phyloP scores from a whole-genome alignment of 2,113 vertebrate genomes.

The Petrocephalus microphthalmus region DNA sequence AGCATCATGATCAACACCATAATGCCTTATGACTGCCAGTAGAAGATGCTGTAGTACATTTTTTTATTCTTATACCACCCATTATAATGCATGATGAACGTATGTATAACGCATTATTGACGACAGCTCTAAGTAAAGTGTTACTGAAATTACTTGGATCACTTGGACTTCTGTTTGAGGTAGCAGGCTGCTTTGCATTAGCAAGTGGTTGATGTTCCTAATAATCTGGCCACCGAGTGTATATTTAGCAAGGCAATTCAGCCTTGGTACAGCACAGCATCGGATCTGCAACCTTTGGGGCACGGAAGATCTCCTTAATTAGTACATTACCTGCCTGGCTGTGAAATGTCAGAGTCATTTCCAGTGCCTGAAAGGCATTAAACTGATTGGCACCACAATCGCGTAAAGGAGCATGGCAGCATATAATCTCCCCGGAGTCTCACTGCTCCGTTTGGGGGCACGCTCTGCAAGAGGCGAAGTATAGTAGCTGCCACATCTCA shows the following conservation, averaged over 20 bases:
- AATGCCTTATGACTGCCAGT: neutral
- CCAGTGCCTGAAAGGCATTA: neutral
- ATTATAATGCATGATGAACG: neutral
- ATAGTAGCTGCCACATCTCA: neutral
- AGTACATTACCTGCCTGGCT: neutral
- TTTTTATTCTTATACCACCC: too few relatives aligned
- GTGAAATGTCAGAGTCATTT: slow-evolving; percentile 7
- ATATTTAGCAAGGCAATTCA: neutral
- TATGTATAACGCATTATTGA: neutral
- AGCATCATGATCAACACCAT: neutral
- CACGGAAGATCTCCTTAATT: neutral
- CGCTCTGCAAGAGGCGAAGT: neutral
- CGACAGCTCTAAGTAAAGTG: neutral
- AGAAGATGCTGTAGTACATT: too few relatives aligned
- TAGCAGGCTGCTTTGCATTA: neutral
- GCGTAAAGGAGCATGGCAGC: neutral
- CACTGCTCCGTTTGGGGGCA: neutral
- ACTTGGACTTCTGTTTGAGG: neutral
- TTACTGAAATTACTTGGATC: neutral
- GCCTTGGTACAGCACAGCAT: neutral
- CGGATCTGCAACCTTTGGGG: neutral
- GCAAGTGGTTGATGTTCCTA: neutral
- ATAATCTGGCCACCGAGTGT: neutral
- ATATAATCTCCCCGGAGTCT: neutral
- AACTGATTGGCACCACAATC: neutral